phyloP scores from a whole-genome alignment of 2,113 vertebrate species.

The Elaphurus davidianus region DNA sequence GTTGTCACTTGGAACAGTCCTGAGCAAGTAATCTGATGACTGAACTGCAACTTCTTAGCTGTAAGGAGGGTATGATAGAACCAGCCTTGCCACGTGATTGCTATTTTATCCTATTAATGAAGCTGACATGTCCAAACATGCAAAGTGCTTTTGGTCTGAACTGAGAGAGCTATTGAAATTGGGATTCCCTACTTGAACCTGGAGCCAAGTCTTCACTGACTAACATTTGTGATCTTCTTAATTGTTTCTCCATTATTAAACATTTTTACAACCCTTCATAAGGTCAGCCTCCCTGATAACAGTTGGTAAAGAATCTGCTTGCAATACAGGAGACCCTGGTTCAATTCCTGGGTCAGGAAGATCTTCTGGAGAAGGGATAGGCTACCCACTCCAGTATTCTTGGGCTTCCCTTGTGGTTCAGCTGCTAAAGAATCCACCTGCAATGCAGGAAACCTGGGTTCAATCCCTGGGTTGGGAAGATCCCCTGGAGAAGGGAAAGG shows the following conservation, averaged over 20 bases:
- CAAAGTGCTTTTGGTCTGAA: not conserved
- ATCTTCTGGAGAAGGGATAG: not conserved
- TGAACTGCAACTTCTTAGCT: too few relatives aligned
- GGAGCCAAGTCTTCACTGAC: not conserved
- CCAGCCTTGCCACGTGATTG: rapidly evolving
- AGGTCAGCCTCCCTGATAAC: not conserved
- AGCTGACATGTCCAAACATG: not conserved
- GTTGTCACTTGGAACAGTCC: not conserved
- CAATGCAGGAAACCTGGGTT: not conserved
- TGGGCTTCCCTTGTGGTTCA: not conserved
- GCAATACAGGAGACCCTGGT: not conserved
- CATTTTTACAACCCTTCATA: not conserved
- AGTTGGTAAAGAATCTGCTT: not conserved
- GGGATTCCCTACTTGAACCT: not conserved
- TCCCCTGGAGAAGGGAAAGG: not conserved
- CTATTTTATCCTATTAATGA: not conserved
- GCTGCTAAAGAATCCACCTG: not conserved
- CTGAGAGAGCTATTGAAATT: not conserved
- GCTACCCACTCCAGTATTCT: not conserved
- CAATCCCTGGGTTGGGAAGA: not conserved
- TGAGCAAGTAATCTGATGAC: not conserved
- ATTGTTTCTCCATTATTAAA: not conserved
- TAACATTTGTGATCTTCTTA: not conserved
- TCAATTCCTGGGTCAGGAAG: not conserved
- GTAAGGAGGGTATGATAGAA: rapidly evolving